Evolutionary conservation across 1,140 invertebrate genomes (phyloP), one percentile per base, ranked within the genome.

Genomic region (Magallana angulata): DNA sequence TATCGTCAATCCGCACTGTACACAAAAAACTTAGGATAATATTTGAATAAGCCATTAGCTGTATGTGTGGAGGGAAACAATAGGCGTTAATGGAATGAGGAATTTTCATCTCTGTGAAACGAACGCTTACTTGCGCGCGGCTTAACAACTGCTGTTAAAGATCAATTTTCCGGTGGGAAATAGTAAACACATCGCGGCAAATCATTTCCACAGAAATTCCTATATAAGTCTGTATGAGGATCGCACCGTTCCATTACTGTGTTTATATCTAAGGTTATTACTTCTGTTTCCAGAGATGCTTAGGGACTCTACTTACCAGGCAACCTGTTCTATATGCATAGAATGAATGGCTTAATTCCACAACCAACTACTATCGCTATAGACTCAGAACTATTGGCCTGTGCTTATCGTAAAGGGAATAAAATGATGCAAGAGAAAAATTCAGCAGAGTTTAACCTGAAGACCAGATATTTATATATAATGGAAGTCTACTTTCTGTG

Each of bases 141-240:
- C 68, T 12, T 30, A 64, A 30, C 68, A 76, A 76, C 24, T 36
- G 68, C 68, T 11, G 68, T 11, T 76, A 76, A 36, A 76, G 68
- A 76, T 76, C 68, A 76, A 76, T 76, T 24, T 76, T 76, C 68
- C 24, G 24, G 68, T 12, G 24, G 24, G 68, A 76, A 30, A 36
- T 76, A 36, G 68, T 76, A 76, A 76, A 30, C 68, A 76, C 68
- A 76, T 76, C 68, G 12, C 68, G 36, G 68, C 68, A 12, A 48
- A 76, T 76, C 68, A 76, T 76, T 30, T 76, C 68, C 14, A 76
- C 24, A 14, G 24, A 30, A 76, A 30, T 76, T 76, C 68, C 68
- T 30, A 76, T 76, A 76, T 76, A 76, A 36, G 68, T 36, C 18
- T 76, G 36, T 30, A 30, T 48, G 68, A 30, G 68, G 24, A 76